These are phyloP conservation scores for Tursiops truncatus DNA, from an alignment of 2,113 vertebrate genomes.

Conservation along the genomic window DNA sequence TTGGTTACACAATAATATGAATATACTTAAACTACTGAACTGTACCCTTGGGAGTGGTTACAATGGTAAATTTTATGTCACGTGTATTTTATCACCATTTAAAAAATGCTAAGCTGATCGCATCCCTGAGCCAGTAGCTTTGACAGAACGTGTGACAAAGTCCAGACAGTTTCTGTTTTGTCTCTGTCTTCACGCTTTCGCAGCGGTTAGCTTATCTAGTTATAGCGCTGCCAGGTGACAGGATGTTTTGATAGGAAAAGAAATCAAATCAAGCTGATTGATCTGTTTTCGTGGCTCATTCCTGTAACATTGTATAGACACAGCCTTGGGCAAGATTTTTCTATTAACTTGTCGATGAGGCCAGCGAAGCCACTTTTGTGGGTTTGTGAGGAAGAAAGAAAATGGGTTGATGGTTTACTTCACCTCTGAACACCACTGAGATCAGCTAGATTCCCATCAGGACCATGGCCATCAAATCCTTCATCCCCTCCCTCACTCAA, in stretches of 20 bases:
- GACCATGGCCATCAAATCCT: fast-evolving
- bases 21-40: neutral
- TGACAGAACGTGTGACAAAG: neutral
- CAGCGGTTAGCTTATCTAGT: neutral
- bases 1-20: neutral
- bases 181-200: neutral
- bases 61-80: neutral
- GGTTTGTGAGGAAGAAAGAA: neutral
- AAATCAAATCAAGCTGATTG: neutral
- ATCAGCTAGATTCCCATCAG: neutral
- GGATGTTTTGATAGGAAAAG: neutral
- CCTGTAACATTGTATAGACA: neutral
- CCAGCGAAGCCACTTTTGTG: neutral
- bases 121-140: neutral
- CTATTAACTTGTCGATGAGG: neutral
- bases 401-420: neutral
- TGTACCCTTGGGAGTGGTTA: neutral
- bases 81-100: neutral
- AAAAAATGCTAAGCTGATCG: neutral
- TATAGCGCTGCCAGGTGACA: neutral
- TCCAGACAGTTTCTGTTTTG: neutral
- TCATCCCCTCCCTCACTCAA: neutral
- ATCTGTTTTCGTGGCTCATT: neutral
- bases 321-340: neutral
- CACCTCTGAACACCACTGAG: neutral